A percentile compares a stretch with the other conserved stretches of the same genome.
These are phyloP conservation scores for Cettia cetti DNA, from an alignment of 2,113 vertebrate species.

Conservation along the genomic window DNA sequence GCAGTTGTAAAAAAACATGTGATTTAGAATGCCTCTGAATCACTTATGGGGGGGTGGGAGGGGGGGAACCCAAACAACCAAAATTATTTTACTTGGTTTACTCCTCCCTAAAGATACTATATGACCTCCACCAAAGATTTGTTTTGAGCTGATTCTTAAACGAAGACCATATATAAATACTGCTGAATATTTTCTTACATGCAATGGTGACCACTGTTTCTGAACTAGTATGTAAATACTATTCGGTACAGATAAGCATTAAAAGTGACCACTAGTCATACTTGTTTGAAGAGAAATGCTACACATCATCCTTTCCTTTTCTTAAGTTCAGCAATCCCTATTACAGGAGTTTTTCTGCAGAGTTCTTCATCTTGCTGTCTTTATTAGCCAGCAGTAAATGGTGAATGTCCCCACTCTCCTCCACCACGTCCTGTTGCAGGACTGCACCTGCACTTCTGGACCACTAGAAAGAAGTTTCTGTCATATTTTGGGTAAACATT, in stretches of 20 bases:
- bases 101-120: background rate
- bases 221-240: background rate
- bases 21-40: background rate
- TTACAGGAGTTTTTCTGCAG: background rate
- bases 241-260: background rate
- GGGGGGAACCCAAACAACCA: rapidly evolving
- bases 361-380: background rate
- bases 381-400: background rate
- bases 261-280: background rate
- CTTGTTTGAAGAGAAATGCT: background rate
- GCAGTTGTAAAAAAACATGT: background rate
- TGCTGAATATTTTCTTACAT: background rate
- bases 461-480: background rate
- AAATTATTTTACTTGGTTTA: background rate
- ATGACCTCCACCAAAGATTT: background rate
- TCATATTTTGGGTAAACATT: background rate
- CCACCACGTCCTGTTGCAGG: background rate
- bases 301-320: background rate
- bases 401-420: background rate
- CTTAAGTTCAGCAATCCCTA: background rate
- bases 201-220: background rate
- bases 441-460: background rate
- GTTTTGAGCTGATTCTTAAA: background rate
- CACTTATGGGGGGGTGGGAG: rapidly evolving
- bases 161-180: background rate